Evolutionary conservation across 2,797 vertebrate species (phyloP).

Genomic region (Sebastes cheni): DNA sequence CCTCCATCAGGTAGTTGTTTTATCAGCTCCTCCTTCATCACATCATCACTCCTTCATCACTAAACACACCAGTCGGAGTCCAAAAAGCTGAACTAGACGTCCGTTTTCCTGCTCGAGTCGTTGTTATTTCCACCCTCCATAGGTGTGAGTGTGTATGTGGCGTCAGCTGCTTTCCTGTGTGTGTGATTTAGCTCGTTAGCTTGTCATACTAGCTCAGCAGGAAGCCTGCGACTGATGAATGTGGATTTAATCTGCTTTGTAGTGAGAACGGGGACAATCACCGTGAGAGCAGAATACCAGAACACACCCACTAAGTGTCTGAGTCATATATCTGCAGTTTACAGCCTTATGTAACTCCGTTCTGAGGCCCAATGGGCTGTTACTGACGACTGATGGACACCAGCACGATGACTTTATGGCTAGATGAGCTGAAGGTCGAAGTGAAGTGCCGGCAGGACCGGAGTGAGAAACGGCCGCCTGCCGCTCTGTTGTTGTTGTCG

Average conservation of each 20-base stretch:
- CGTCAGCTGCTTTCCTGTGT: not conserved
- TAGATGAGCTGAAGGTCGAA: constrained; percentile 46
- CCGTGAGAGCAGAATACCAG: constrained; percentile 16
- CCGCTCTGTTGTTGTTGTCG: not conserved
- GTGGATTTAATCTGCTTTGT: constrained; percentile 34
- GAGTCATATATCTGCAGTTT: constrained; percentile 20
- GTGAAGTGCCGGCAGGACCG: not conserved
- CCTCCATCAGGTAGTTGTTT: no score
- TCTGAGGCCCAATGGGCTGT: not conserved
- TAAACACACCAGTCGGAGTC: no score
- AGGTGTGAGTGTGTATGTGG: not conserved
- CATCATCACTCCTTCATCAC: no score
- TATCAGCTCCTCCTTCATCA: no score
- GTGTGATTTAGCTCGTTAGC: constrained; percentile 18
- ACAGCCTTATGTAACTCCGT: constrained; percentile 17
- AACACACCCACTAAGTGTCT: not conserved
- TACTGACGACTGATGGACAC: constrained; percentile 24
- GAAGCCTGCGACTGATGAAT: constrained; percentile 19
- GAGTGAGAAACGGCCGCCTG: not conserved
- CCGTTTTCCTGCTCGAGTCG: not conserved
- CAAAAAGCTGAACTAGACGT: no score
- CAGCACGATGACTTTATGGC: constrained; percentile 8
- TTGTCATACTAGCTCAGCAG: constrained; percentile 24
- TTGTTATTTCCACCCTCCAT: not conserved
- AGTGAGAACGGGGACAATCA: constrained; percentile 6